These are phyloP conservation scores for Gambusia affinis DNA, from an alignment of 2,113 vertebrate species.

Conservation along the genomic window DNA sequence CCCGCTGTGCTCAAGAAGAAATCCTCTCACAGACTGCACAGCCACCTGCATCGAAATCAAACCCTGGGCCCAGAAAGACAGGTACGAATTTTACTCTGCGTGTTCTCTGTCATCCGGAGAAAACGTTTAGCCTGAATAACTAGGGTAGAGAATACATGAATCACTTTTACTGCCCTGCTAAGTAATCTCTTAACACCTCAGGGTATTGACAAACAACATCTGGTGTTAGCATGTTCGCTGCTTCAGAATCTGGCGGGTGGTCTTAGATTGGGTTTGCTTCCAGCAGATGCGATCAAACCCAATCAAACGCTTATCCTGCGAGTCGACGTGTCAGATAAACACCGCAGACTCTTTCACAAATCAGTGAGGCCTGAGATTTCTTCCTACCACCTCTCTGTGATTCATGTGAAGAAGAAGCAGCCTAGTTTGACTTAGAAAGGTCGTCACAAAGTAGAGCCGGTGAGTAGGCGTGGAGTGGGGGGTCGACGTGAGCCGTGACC, in stretches of 20 bases:
- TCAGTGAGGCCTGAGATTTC: neutral
- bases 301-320: too few relatives aligned
- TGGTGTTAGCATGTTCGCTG: neutral
- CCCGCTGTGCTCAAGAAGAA: constrained; percentile 59
- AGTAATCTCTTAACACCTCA: neutral
- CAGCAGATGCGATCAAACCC: neutral
- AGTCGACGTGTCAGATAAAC: too few relatives aligned
- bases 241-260: neutral
- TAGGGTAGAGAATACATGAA: neutral
- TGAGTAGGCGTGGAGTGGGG: neutral
- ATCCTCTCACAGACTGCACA: constrained; percentile 57
- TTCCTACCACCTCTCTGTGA: neutral
- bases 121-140: neutral
- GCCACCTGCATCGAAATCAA: constrained; percentile 65
- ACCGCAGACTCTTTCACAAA: neutral
- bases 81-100: constrained; percentile 13
- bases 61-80: constrained; percentile 55
- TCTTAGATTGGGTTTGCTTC: neutral
- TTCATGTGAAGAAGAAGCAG: neutral
- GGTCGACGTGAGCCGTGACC: neutral
- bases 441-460: neutral
- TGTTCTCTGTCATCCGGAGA: neutral
- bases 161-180: neutral
- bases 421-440: neutral
- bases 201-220: neutral